Evolutionary conservation across 2,113 vertebrate genomes (phyloP), one percentile per base, ranked within the genome.

Genomic region (Equus przewalskii): DNA sequence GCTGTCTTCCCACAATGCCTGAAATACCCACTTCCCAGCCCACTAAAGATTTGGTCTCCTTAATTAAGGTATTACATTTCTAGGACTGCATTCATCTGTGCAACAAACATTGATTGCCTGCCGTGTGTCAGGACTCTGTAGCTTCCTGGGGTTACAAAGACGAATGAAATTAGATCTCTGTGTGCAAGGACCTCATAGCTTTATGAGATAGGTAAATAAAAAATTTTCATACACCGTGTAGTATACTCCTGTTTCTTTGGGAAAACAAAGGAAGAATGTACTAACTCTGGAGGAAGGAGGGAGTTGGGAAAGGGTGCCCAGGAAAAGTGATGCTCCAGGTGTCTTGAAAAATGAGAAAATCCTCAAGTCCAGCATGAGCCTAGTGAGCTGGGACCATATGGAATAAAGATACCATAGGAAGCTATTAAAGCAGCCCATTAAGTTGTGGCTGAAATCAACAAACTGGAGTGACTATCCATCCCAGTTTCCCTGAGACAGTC

Each of bases 41-140:
- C 28, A 91, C 33, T 95, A 84, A 94, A 90, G 84, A 81, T 87
- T 85, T 92, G 54, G 18, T 80, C 28, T 36, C 79, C 36, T 92
- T 96, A 90, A 92, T 96, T 97, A 94, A 97, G 73, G 80, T 96
- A 89, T 94, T 93, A 44, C 28, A 94, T 97, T 97, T 97, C 94
- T 93, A 81, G 82, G 51, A 79, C 46, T 28, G 49, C 67, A 93
- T 91, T 96, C 81, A 93, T 89, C 85, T 26, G 3, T 91, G 72
- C 26, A 89, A 73, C 80, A 89, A 96, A 92, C 91, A 94, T 46
- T 91, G 84, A 95, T 96, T 97, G 51, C 65, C 69, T 92, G 78
- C 44, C 24, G 4, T 82, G 75, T 91, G 76, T 97, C 80, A 95
- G 24, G 72, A 75, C 65, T 85, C 64, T 87, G 76, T 7, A 81